Evolutionary conservation across 2,797 vertebrate species (phyloP), one percentile per base, ranked within the genome.

Genomic region (Melanotaenia pygmaea): DNA sequence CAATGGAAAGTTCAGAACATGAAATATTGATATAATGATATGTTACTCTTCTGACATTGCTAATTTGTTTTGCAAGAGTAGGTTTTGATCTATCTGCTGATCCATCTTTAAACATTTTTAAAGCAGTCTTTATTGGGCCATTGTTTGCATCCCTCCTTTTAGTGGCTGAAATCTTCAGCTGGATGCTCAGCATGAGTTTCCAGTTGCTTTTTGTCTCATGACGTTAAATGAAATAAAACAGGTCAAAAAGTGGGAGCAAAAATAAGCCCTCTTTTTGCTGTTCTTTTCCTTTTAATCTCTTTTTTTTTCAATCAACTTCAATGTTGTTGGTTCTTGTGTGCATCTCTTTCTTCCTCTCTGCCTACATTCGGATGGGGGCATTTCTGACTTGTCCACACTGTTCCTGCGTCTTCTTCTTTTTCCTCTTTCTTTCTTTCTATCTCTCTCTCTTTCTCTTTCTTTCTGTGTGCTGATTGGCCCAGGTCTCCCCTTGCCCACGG

Each of bases 401-500:
- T 75, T 78, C 73, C 73, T 74, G 73, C 85, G 58, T 90, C 80
- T 72, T 84, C 81, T 74, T 80, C 79, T 73, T 79, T 53, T 20
- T 30, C 70, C 38, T 40, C 5, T 16, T 70, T 81, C 80, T 69
- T 67, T 81, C 74, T 78, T 53, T 82, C 74, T 83, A 73, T 73
- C 65, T 81, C 81, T 69, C 59, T 79, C 71, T 78, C 62, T 82
- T 80, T 82, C 59, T 82, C 81, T 83, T 67, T 80, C 76, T 76
- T 57, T 82, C 74, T 82, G 78, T 78, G 86, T 86, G 88, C 88
- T 88, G 89, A 90, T 88, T 79, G 91, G 85, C 94, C 95, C 96
- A 98, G 97, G 96, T 98, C 97, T 96, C 96, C 96, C 93, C 94
- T 97, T 96, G 96, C 96, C 93, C 97, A 96, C 74, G 97, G 97